Evolutionary conservation across 2,113 vertebrate genomes (phyloP).

Genomic region (Dasyurus viverrinus): DNA sequence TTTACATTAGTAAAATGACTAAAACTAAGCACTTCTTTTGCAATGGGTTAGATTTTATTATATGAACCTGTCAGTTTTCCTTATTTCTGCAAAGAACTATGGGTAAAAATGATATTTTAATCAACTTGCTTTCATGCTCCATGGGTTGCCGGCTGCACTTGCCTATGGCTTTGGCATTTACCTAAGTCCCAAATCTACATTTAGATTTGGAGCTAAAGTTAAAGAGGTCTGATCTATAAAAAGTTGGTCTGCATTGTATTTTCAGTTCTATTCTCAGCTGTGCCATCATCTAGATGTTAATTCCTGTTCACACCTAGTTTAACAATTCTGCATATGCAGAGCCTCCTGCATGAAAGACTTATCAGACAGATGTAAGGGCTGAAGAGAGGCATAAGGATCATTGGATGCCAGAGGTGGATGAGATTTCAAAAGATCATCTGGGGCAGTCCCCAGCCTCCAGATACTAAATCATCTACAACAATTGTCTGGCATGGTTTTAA

Average conservation of each 20-base stretch:
- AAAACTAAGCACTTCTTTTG: neutral
- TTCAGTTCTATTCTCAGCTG: slow-evolving; percentile 41
- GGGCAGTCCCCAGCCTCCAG: slow-evolving; percentile 37
- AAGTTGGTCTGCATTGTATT: slow-evolving; percentile 30
- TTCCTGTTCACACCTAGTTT: slow-evolving; percentile 5
- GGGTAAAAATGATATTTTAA: slow-evolving; percentile 17
- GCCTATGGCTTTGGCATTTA: neutral
- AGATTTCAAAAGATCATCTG: slow-evolving; percentile 44
- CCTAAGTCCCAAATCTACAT: slow-evolving; percentile 8
- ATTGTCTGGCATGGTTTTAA: slow-evolving; percentile 63
- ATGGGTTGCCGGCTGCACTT: slow-evolving; percentile 12
- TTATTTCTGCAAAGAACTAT: neutral
- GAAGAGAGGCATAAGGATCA: neutral
- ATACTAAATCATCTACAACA: slow-evolving; percentile 26
- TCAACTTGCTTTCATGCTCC: neutral
- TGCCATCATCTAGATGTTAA: slow-evolving; percentile 21
- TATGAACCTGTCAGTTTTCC: neutral
- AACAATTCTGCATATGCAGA: slow-evolving; percentile 12
- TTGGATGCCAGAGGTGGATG: neutral
- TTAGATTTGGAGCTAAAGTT: slow-evolving; percentile 49
- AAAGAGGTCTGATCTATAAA: slow-evolving; percentile 52
- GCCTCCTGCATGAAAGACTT: neutral
- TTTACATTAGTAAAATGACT: neutral
- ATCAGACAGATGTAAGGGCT: neutral
- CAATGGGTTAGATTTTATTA: neutral